Evolutionary conservation across 1,140 invertebrate genomes (phyloP), one percentile per base, ranked within the genome.

Genomic region (Euborellia annulipes): DNA sequence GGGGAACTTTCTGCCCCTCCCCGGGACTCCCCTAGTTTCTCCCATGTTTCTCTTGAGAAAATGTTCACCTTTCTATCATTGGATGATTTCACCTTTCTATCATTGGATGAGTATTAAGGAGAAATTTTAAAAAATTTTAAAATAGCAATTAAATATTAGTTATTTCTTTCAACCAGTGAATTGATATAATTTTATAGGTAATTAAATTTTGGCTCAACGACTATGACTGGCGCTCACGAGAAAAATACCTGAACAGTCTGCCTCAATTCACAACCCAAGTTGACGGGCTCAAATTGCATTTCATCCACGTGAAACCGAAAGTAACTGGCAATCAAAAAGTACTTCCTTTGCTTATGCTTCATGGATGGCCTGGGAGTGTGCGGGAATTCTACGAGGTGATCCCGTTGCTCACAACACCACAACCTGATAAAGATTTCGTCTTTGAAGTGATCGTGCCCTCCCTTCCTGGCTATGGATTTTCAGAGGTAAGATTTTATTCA

Each of bases 281-380:
- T 4, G 11, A 27, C 23, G 23, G 23, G 4, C 23, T 27, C 23
- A 27, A 27, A 11, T 6, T 27, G 11, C 23, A 27, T 11, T 27
- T 27, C 11, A 41, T 78, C 38, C 73, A 71, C 23, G 67, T 76
- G 0, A 75, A 73, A 47, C 74, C 76, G 1, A 51, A 61, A 54
- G 30, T 61, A 17, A 62, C 72, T 2, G 52, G 58, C 54, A 50
- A 59, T 14, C 55, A 54, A 36, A 66, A 67, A 37, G 45, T 75
- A 0, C 50, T 81, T 2, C 84, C 84, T 0, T 36, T 90, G 17
- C 54, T 93, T 1, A 18, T 94, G 1, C 53, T 87, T 3, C 88
- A 94, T 56, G 89, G 90, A 13, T 95, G 89, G 90, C 90, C 90
- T 2, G 87, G 90, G 20, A 85, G 83, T 0, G 68, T 92, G 2